Evolutionary conservation across 2,113 vertebrate genomes (phyloP), one percentile per base, ranked within the genome.

Genomic region (Rhynchopsitta pachyrhyncha): DNA sequence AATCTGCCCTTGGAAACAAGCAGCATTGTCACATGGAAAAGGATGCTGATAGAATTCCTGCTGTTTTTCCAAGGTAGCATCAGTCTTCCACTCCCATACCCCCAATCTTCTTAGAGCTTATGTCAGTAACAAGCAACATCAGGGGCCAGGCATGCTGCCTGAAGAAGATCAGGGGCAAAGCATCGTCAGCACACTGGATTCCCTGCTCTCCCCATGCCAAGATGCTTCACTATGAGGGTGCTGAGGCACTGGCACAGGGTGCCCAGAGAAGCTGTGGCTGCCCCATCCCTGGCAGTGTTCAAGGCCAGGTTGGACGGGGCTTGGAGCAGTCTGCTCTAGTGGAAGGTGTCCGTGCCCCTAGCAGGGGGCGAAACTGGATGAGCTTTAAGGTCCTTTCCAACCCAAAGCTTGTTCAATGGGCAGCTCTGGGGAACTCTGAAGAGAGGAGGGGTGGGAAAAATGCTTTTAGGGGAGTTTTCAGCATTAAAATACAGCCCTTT

Each of bases 181-280:
- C 2, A 41, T 2, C 2, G 0, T 10, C 29, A 31, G 76, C 25
- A 39, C 67, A 1, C 19, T 8, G 79, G 66, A 77, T 2, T 1
- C 49, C n/a, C n/a, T 42, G 50, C 46, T 81, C 23, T 62, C 10
- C 11, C 31, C 10, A 44, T 52, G 41, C 49, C 60, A 78, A 3
- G 1, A 35, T 35, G 33, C 13, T 59, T 59, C 57, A 7, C 6
- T 35, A 7, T 59, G 57, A 59, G 57, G 9, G 57, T 35, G 22
- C 20, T 24, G 33, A 59, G 33, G 13, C 4, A 0, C 33, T 59
- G 57, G 57, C 57, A 35, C 33, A 59, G 20, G 33, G 33, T 35
- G 33, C 57, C 33, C 33, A 59, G 33, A 35, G 57, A 59, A 59
- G 57, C 57, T 59, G 57, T 35, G 57, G 57, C 57, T 59, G 33